Conservation (phyloP, 2,797 vertebrate genomes). For the Capromys pilorides region DNA sequence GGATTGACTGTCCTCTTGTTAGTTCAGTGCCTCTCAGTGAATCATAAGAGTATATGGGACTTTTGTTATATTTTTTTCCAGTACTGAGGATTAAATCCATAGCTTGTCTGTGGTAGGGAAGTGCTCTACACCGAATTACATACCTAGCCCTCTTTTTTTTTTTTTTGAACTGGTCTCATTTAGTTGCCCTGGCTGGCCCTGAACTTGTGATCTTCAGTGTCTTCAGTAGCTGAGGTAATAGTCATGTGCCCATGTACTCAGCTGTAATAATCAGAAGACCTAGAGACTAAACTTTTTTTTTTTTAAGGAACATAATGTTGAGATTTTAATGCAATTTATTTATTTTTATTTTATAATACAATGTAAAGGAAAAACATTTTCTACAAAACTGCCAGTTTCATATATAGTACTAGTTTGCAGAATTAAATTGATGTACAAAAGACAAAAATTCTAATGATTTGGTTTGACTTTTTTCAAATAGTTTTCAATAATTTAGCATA, state of each 20-base stretch:
- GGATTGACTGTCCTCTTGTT: background rate
- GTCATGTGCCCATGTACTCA: background rate
- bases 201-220: background rate
- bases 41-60: background rate
- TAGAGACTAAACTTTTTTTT: conserved; percentile 21
- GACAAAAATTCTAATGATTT: background rate
- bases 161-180: too few species aligned
- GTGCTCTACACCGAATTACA: background rate
- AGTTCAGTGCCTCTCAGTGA: conserved; percentile 27
- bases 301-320: conserved; percentile 19
- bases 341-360: background rate
- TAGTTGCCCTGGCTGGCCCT: background rate
- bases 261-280: conserved; percentile 24
- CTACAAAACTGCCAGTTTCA: background rate
- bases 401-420: conserved; percentile 36
- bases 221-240: background rate
- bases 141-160: background rate
- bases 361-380: conserved; percentile 33
- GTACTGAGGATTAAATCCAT: background rate
- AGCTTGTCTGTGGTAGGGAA: background rate
- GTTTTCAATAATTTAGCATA: conserved; percentile 39
- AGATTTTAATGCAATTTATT: conserved; percentile 24
- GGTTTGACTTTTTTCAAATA: background rate
- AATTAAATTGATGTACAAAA: conserved; percentile 49
- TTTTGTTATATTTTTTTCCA: background rate